Evolutionary conservation across 1,140 invertebrate genomes (phyloP).

Genomic region (Zaprionus tsacasi): DNA sequence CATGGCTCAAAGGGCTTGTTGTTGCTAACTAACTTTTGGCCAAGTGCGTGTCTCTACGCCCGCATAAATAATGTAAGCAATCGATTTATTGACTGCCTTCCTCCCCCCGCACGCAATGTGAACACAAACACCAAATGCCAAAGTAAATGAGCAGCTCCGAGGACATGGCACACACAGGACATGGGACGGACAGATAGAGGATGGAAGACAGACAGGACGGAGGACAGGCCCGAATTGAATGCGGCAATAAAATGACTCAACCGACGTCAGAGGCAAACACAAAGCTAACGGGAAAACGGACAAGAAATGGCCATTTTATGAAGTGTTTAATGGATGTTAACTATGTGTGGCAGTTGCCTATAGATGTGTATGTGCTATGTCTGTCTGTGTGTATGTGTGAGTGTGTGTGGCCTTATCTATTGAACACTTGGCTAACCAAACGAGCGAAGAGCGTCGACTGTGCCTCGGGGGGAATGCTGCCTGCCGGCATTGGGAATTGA

Average conservation of each 20-base stretch:
- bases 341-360: slow-evolving; percentile 39
- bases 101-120: slow-evolving; percentile 20
- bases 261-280: slow-evolving; percentile 48
- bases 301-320: slow-evolving; percentile 80
- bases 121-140: slow-evolving; percentile 46
- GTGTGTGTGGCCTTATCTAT: slow-evolving; percentile 66
- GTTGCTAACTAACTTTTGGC: slow-evolving; percentile 40
- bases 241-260: slow-evolving; percentile 72
- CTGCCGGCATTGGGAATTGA: slow-evolving; percentile 46
- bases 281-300: slow-evolving; percentile 17
- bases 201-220: neutral
- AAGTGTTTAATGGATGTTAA: slow-evolving; percentile 82
- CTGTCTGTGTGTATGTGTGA: slow-evolving; percentile 24
- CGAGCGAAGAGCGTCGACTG: slow-evolving; percentile 33
- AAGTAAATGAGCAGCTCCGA: slow-evolving; percentile 40
- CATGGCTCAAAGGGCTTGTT: slow-evolving; percentile 20
- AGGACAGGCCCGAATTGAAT: slow-evolving; percentile 42
- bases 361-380: slow-evolving; percentile 38
- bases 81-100: slow-evolving; percentile 79
- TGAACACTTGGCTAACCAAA: slow-evolving; percentile 68
- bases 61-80: slow-evolving; percentile 77
- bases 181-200: slow-evolving; percentile 10
- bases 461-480: slow-evolving; percentile 18
- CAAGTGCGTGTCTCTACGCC: slow-evolving; percentile 49
- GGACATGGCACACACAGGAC: slow-evolving; percentile 16